Base-by-base conservation (phyloP, 2,113 vertebrate genomes). In the Lamprologus lemairii region DNA sequence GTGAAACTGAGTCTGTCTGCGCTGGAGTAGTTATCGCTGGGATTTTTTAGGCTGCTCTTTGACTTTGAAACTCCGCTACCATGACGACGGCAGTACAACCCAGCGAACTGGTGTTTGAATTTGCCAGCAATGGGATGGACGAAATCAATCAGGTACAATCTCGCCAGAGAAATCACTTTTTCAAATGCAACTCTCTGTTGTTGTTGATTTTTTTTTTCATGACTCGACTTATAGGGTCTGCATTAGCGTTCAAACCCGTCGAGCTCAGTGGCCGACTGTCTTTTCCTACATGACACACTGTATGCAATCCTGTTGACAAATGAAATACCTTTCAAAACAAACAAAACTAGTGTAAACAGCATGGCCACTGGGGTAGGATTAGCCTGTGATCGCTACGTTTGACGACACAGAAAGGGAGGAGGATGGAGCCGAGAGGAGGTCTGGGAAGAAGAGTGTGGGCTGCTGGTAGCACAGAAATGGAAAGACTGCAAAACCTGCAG, bases 91-190 rank as follows among this genome's bases (percentile, higher is more conserved):
- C 96, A 26, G 92, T 97, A 31, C 97, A 97, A 86, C 94, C 97
- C 78, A 97, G 89, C 40, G 97, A 98, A 86, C 95, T 98, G 94
- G 95, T 98, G 91, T 97, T 98, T 89, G 97, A 98, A 84, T 98
- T 98, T 81, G 97, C 97, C 93, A 98, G 97, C 95, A 97, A 97
- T 91, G 97, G 97, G 86, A 97, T 98, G 97, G 97, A 98, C 53
- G 97, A 97, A 93, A 97, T 97, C 86, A 95, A 95, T 82, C 97
- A 97, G 96, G 97, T 97, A 95, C 75, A 23, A 57, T 88, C 57
- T 21, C 23, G 10, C 55, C 21, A 8, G 19, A 28, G 19, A 54
- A 53, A 40, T 14, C 53, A 9, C 42, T 8, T 81, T 85, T 78
- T 51, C 26, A 51, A 78, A 49, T 12, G 71, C 71, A 75, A 31